Evolutionary conservation across 2,888 invertebrate genomes (phyloP).

Genomic region (Physocephala rufipes): DNA sequence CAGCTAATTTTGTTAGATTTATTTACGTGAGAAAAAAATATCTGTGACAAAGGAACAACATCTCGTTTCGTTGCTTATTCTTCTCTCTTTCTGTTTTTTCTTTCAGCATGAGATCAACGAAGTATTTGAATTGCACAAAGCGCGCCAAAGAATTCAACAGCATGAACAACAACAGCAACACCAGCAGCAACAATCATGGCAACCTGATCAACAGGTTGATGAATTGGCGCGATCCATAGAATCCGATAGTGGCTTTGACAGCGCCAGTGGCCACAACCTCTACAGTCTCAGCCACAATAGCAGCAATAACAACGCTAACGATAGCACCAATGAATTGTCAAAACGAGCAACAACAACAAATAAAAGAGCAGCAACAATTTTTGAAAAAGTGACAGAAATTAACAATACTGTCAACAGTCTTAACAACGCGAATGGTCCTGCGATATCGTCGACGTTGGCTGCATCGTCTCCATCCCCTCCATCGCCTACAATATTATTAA

Average conservation of each 20-base stretch:
- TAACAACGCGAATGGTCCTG: conserved; percentile 41
- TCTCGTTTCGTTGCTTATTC: background rate
- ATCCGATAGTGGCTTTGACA: conserved; percentile 60
- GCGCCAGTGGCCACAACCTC: conserved; percentile 46
- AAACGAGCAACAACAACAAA: conserved; percentile 32
- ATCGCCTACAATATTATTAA: conserved; percentile 32
- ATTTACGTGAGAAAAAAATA: no score
- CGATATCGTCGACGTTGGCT: conserved; percentile 17
- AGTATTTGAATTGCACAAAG: conserved; percentile 64
- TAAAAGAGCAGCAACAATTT: conserved; percentile 39
- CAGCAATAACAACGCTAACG: conserved; percentile 32
- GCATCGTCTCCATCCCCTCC: no score
- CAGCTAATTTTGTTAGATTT: conserved; percentile 18
- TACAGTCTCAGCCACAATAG: conserved; percentile 41
- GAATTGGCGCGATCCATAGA: conserved; percentile 62
- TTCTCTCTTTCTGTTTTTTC: conserved; percentile 39
- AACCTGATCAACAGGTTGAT: conserved; percentile 48
- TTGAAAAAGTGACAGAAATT: conserved; percentile 45
- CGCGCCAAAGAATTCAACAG: conserved; percentile 54
- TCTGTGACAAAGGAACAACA: background rate
- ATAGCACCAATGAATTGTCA: background rate
- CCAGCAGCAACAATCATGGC: conserved; percentile 44
- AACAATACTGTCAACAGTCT: conserved; percentile 34
- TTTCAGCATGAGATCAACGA: conserved; percentile 66
- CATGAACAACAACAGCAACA: conserved; percentile 40